Percentiles rank a stretch among this genome's conserved stretches.
These are phyloP conservation scores for Peucedramus taeniatus DNA, from an alignment of 2,113 vertebrate genomes.

Conservation along the genomic window DNA sequence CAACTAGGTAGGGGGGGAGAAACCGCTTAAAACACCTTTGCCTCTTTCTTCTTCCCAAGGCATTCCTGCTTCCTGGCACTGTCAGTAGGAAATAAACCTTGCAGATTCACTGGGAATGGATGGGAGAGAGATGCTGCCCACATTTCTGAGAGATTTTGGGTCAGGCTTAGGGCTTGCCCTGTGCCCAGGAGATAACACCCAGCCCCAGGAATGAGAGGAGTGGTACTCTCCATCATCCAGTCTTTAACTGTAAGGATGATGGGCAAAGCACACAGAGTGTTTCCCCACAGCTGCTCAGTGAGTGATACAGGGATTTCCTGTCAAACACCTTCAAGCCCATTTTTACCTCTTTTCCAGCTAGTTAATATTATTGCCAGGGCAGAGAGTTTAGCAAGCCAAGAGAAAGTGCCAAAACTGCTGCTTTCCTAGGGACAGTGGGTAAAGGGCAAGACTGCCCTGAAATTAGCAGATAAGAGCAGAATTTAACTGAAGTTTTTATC, in stretches of 20 bases:
- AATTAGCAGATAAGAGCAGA: slow-evolving; percentile 69
- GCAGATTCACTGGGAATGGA: fast-evolving
- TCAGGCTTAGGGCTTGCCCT: not conserved
- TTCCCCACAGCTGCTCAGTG: not conserved
- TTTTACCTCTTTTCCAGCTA: not conserved
- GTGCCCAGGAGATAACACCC: not conserved
- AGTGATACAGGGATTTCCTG: not conserved
- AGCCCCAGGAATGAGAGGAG: not conserved
- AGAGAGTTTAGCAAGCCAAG: not conserved
- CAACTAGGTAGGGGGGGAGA: fast-evolving
- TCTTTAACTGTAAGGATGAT: not conserved
- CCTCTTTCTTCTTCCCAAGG: not conserved
- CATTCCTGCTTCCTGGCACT: not conserved
- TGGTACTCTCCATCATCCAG: not conserved
- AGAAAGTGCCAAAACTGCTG: slow-evolving; percentile 53
- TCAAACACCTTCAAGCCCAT: not conserved
- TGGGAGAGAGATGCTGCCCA: not conserved
- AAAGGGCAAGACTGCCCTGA: slow-evolving; percentile 54
- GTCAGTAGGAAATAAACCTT: not conserved
- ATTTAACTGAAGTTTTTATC: slow-evolving; percentile 74
- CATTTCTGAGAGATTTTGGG: not conserved
- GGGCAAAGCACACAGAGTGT: fast-evolving
- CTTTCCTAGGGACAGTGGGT: slow-evolving; percentile 62
- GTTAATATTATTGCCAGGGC: not conserved
- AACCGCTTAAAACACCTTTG: not conserved